Conservation (phyloP, 37 sponge, comb jelly and placozoan species). For the Petrosia ficiformis region DNA sequence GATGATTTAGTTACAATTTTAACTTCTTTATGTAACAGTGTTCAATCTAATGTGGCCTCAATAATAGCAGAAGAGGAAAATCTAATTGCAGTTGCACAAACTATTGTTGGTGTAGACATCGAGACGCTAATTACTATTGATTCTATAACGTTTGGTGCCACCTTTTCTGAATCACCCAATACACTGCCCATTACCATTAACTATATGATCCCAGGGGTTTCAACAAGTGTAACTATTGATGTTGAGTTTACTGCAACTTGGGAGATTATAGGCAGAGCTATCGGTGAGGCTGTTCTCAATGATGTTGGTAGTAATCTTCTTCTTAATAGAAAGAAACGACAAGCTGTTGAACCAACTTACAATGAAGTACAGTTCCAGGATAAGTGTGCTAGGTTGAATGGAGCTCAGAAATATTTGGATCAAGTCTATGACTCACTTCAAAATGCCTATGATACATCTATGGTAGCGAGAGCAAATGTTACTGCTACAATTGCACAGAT, state of each 20-base stretch:
- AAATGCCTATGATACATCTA: not conserved
- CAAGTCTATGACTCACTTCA: slow-evolving; percentile 14
- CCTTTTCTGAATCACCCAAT: not conserved
- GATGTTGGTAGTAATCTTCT: not conserved
- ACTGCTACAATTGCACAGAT: not conserved
- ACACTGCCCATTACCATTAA: not conserved
- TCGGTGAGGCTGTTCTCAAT: not conserved
- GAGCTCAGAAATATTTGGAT: slow-evolving; percentile 3
- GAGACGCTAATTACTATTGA: not conserved
- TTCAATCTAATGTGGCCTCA: not conserved
- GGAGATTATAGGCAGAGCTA: not conserved
- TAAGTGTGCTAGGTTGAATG: slow-evolving; percentile 11
- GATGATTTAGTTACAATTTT: not conserved
- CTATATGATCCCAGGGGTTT: not conserved
- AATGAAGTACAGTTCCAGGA: not conserved
- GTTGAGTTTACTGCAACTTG: not conserved
- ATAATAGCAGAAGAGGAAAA: not conserved
- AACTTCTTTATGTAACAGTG: not conserved
- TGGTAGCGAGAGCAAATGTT: not conserved
- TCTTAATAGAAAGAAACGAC: not conserved
- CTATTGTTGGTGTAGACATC: not conserved
- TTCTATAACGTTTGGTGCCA: not conserved
- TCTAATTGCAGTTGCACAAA: not conserved
- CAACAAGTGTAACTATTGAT: not conserved
- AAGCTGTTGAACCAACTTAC: not conserved